phyloP scores from a whole-genome alignment of 2,888 invertebrate genomes.

The Neoascia interrupta region DNA sequence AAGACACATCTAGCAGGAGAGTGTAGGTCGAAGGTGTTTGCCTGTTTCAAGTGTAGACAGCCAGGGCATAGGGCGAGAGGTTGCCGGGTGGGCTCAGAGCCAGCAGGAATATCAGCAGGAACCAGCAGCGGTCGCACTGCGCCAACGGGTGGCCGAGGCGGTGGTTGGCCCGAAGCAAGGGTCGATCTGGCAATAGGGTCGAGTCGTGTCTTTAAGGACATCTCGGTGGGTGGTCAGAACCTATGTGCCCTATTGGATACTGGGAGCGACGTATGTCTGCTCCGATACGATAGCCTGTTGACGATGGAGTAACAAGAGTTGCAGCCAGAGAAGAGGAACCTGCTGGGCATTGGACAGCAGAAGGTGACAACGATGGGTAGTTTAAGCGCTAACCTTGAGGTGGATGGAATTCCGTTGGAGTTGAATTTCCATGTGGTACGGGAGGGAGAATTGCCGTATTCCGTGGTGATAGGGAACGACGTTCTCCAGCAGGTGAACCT shows the following conservation, averaged over 20 bases:
- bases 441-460: slow-evolving; percentile 31
- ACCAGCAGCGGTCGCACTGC: too few species aligned
- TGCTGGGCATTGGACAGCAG: background rate
- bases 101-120: too few species aligned
- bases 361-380: slow-evolving; percentile 19
- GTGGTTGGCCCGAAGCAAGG: background rate
- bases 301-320: slow-evolving; percentile 13
- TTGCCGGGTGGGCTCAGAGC: too few species aligned
- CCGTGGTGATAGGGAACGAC: slow-evolving; percentile 44
- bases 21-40: too few species aligned
- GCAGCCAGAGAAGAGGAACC: background rate
- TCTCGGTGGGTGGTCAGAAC: background rate
- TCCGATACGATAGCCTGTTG: slow-evolving; percentile 23
- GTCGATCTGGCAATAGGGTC: background rate
- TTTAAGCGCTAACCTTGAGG: background rate
- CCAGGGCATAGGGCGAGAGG: too few species aligned
- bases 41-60: too few species aligned
- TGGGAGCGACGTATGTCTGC: slow-evolving; percentile 38
- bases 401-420: slow-evolving; percentile 22
- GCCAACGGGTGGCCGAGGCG: too few species aligned
- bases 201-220: slow-evolving; percentile 36
- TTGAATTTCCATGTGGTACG: slow-evolving; percentile 37
- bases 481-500: slow-evolving; percentile 29
- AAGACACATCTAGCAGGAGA: too few species aligned
- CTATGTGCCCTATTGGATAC: slow-evolving; percentile 55